These are phyloP conservation scores for Anguilla obscura DNA, from an alignment of 2,797 vertebrate species.

Conservation along the genomic window DNA sequence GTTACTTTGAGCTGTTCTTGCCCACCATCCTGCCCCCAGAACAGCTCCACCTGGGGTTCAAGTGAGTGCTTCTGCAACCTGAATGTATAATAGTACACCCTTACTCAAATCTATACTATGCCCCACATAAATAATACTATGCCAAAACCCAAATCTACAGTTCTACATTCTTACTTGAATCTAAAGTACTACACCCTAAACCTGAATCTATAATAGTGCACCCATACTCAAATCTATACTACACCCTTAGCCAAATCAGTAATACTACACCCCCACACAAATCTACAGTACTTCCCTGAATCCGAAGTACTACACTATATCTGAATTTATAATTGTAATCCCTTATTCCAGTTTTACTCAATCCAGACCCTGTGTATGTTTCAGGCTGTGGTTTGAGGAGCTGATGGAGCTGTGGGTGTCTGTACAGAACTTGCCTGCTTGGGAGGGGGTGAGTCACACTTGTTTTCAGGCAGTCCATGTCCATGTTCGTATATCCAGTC, in stretches of 20 bases:
- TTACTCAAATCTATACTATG: background rate
- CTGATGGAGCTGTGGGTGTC: constrained; percentile 90
- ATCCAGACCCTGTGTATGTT: constrained; percentile 31
- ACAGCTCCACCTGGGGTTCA: constrained; percentile 91
- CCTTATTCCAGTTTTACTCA: too few species aligned
- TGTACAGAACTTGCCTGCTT: constrained; percentile 95
- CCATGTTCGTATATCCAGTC: background rate
- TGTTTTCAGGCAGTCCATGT: background rate
- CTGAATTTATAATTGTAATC: too few species aligned
- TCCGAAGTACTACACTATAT: background rate
- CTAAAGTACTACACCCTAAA: background rate
- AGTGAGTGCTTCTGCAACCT: constrained; percentile 69
- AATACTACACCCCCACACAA: background rate
- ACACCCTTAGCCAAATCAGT: background rate
- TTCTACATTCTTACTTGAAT: too few species aligned
- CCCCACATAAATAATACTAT: too few species aligned
- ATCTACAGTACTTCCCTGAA: background rate
- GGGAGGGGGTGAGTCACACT: constrained; percentile 88
- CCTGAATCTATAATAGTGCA: background rate
- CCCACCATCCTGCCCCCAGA: constrained; percentile 92
- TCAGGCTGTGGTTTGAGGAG: constrained; percentile 96
- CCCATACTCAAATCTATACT: background rate
- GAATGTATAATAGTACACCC: background rate
- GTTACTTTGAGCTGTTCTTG: constrained; percentile 94
- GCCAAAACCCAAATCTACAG: too few species aligned